Conservation (phyloP, 2,888 invertebrate species). For the Cyaniris semiargus region DNA sequence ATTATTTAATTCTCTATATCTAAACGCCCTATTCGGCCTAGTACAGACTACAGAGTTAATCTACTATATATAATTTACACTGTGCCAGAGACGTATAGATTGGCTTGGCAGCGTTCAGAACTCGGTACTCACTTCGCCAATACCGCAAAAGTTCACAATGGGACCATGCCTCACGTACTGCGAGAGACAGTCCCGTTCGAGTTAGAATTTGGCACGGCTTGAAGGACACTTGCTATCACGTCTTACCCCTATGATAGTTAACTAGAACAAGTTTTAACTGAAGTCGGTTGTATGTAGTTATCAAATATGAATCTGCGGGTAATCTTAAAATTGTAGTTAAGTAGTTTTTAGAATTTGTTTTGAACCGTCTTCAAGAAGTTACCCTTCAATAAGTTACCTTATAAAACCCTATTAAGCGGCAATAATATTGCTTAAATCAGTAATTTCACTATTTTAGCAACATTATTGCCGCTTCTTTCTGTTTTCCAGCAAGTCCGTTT, state of each 20-base stretch:
- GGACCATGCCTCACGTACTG: conserved; percentile 15
- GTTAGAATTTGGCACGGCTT: conserved; percentile 13
- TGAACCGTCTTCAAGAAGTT: neutral
- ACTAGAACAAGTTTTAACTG: neutral
- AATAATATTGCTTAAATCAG: too few relatives aligned
- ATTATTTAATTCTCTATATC: too few relatives aligned
- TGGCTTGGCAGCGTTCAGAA: conserved; percentile 17
- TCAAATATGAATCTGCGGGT: neutral
- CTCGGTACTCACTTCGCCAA: conserved; percentile 13
- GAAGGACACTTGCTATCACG: conserved; percentile 16
- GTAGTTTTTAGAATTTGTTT: neutral
- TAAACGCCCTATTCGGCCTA: neutral
- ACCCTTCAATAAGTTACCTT: too few relatives aligned
- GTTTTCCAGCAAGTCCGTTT: too few relatives aligned
- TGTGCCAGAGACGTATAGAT: neutral
- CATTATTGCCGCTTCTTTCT: too few relatives aligned
- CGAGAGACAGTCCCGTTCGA: conserved; percentile 13
- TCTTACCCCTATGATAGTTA: neutral
- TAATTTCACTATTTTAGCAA: too few relatives aligned
- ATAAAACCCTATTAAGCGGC: too few relatives aligned
- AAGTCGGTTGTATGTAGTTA: neutral
- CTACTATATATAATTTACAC: neutral
- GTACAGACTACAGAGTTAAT: neutral
- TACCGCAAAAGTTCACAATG: conserved; percentile 16
- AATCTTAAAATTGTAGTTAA: neutral